These are phyloP conservation scores for Agriopis aurantiaria DNA, from an alignment of 2,888 invertebrate species.

Conservation along the genomic window DNA sequence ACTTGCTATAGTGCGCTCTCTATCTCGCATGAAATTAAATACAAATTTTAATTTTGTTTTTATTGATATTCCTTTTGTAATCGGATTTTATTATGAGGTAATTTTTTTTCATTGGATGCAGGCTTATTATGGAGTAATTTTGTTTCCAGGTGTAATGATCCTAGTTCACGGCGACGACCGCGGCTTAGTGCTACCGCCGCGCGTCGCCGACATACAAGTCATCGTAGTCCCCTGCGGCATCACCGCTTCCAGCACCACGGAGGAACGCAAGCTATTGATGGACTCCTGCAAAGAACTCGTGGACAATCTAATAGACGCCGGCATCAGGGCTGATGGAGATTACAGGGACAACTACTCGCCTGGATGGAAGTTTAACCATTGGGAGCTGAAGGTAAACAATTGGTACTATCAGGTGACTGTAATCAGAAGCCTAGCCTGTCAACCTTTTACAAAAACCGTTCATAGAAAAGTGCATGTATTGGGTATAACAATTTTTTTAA, in stretches of 20 bases:
- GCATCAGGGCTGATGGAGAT: constrained; percentile 94
- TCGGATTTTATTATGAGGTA: too few species aligned
- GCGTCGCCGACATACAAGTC: constrained; percentile 94
- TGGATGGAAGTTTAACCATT: constrained; percentile 99
- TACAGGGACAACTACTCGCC: constrained; percentile 98
- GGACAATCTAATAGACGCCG: constrained; percentile 85
- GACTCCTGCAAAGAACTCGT: constrained; percentile 91
- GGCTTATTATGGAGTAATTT: too few species aligned
- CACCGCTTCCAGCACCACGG: constrained; percentile 91
- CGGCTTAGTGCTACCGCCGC: constrained; percentile 97
- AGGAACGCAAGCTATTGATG: constrained; percentile 89
- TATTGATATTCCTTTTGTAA: too few species aligned
- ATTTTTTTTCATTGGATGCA: too few species aligned
- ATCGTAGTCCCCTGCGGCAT: constrained; percentile 98
- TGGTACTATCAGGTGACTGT: too few species aligned
- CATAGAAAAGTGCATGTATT: too few species aligned
- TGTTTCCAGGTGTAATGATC: constrained; percentile 90
- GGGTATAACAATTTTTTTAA: too few species aligned
- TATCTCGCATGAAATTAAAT: too few species aligned
- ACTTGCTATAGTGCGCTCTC: too few species aligned
- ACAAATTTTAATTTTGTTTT: too few species aligned
- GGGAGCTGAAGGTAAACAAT: constrained; percentile 93
- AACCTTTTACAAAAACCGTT: too few species aligned
- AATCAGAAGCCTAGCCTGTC: too few species aligned
- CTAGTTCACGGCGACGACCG: constrained; percentile 98